Evolutionary conservation across 2,888 invertebrate species (phyloP).

Genomic region (Eilema caniola): DNA sequence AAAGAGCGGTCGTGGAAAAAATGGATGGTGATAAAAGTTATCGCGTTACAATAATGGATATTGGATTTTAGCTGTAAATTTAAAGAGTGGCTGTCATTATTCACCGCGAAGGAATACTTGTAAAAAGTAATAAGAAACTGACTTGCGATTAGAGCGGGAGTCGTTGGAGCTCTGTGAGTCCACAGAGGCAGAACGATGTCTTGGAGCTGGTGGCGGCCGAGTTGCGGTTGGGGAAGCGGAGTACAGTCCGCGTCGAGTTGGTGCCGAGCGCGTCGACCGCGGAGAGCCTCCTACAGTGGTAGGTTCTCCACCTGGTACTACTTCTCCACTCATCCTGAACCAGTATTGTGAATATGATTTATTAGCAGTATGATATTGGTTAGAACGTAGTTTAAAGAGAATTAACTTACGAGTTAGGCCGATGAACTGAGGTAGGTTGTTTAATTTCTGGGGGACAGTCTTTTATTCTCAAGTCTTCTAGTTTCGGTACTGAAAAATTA

Average conservation of each 20-base stretch:
- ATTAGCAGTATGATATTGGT: background rate
- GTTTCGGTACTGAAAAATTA: constrained; percentile 77
- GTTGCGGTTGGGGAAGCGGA: constrained; percentile 92
- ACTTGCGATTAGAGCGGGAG: constrained; percentile 92
- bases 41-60: constrained; percentile 41
- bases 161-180: constrained; percentile 97
- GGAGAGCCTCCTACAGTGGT: constrained; percentile 88
- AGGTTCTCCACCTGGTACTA: constrained; percentile 74
- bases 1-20: constrained; percentile 30
- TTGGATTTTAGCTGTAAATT: constrained; percentile 44
- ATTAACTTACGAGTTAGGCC: constrained; percentile 82
- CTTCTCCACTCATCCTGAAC: constrained; percentile 76
- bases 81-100: constrained; percentile 44
- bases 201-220: constrained; percentile 92
- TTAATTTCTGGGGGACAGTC: constrained; percentile 83
- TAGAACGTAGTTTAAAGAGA: background rate
- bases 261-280: constrained; percentile 94
- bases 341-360: constrained; percentile 15
- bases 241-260: constrained; percentile 91
- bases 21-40: constrained; percentile 41
- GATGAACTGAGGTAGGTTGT: constrained; percentile 84
- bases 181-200: constrained; percentile 91
- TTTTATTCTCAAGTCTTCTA: constrained; percentile 86
- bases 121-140: constrained; percentile 54
- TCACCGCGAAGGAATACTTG: constrained; percentile 40